A percentile compares a stretch with the other conserved stretches of the same genome.
Conservation (phyloP, 23 tunicate species). For the Botrylloides violaceus region DNA sequence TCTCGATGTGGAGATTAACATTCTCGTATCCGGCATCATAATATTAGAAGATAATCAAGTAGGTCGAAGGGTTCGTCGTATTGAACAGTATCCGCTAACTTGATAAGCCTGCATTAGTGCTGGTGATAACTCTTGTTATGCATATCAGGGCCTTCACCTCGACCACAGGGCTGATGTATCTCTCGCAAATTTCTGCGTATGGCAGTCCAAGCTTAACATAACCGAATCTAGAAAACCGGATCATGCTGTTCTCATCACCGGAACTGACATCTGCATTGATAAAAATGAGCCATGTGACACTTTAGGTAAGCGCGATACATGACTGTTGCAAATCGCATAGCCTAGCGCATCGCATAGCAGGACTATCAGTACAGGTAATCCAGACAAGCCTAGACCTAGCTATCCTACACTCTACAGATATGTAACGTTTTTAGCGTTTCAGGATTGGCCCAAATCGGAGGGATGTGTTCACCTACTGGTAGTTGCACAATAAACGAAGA, state of each 20-base stretch:
- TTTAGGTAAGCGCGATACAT: conserved; percentile 34
- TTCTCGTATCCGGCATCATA: conserved; percentile 47
- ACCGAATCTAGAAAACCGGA: conserved; percentile 51
- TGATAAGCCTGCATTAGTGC: neutral
- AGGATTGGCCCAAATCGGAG: conserved; percentile 95
- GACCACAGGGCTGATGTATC: conserved; percentile 86
- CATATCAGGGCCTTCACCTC: conserved; percentile 41
- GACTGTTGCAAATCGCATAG: neutral
- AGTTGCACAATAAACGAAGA: conserved; percentile 97
- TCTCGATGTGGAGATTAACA: conserved; percentile 52
- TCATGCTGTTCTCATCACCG: conserved; percentile 85
- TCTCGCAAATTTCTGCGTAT: conserved; percentile 53
- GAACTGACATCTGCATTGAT: conserved; percentile 85
- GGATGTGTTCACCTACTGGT: conserved; percentile 75
- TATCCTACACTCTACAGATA: neutral
- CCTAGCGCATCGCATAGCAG: neutral
- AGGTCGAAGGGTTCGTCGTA: neutral
- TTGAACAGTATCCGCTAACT: no score
- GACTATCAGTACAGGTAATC: no score
- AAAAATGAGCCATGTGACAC: conserved; percentile 89
- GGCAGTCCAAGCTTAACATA: conserved; percentile 50
- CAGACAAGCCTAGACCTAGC: no score
- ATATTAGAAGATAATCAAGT: conserved; percentile 72
- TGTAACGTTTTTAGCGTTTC: neutral
- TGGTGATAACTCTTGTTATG: neutral